Base-by-base conservation (phyloP, 2,113 vertebrate species). In the Amblyornis subalaris region DNA sequence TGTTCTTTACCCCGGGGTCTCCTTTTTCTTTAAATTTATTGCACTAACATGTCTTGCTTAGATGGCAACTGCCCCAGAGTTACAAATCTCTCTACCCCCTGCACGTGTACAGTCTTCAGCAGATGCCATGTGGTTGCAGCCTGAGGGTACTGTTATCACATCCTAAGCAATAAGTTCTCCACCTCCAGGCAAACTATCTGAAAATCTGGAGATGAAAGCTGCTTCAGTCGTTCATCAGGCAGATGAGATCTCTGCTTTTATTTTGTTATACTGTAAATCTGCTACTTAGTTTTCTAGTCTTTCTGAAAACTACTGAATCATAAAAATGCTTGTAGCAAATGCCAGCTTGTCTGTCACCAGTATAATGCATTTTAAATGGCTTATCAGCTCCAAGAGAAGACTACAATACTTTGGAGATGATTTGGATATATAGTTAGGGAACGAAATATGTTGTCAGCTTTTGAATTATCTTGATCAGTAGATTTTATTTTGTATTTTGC, bases 181-280 rank as follows among this genome's bases (percentile, higher is more conserved):
- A 79, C 89, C 93, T 95, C 71, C 88, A 86, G 92, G 93, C 96
- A 93, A 95, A 77, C 65, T 67, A 50, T 75, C 75, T 93, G 85
- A 89, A 95, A 88, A 95, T 91, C 55, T 25, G 12, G 53, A 85
- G 91, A 93, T 94, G 92, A 94, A 90, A 95, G 88, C 94, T 86
- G 90, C 79, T 94, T 55, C 71, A 94, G 82, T 88, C 64, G 45
- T 96, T 94, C 94, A 97, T 96, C 93, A 95, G 85, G 79, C 95
- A 93, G 90, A 95, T 93, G 95, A 95, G 88, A 92, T 72, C 69
- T 90, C 85, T 86, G 94, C 83, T 91, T 97, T 95, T 95, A 88
- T 95, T 97, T 95, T 90, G 93, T 93, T 94, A 88, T 65, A 86
- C 65, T 88, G 53, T 95, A 95, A 96, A 97, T 94, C 88, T 95